Conservation (phyloP, 2,113 vertebrate genomes). For the Ochotona princeps region DNA sequence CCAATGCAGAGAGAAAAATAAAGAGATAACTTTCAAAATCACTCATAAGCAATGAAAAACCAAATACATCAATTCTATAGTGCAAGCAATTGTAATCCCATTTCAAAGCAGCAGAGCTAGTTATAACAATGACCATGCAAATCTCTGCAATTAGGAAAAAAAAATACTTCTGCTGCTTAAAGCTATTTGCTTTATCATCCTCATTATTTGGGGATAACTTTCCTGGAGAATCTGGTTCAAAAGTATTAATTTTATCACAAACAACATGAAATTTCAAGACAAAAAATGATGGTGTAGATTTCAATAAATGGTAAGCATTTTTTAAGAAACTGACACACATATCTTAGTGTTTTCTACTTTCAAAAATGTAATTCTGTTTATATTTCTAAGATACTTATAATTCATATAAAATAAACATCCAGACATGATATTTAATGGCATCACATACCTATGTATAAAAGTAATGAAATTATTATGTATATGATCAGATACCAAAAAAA, state of each 20-base stretch:
- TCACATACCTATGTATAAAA: not conserved
- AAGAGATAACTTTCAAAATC: not conserved
- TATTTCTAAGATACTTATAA: constrained; percentile 34
- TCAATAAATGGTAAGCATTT: not conserved
- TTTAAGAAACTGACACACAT: not conserved
- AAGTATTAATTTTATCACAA: constrained; percentile 65
- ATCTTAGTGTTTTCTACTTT: not conserved
- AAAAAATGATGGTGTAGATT: not conserved
- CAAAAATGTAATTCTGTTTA: not conserved
- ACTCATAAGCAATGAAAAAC: constrained; percentile 38
- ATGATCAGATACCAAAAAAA: not conserved
- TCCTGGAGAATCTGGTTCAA: constrained; percentile 30
- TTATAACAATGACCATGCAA: constrained; percentile 69
- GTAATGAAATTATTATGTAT: not conserved
- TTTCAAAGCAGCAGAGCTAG: constrained; percentile 36
- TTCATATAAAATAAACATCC: not conserved
- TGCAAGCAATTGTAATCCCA: constrained; percentile 61
- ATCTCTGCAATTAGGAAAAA: constrained; percentile 57
- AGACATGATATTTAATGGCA: not conserved
- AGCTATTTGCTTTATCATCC: constrained; percentile 11
- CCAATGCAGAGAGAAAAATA: not conserved
- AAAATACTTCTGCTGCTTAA: constrained; percentile 20
- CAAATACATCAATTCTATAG: constrained; percentile 64
- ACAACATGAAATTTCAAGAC: not conserved
- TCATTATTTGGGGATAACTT: constrained; percentile 50